Evolutionary conservation across 2,797 vertebrate genomes (phyloP).

Genomic region (Sebastes iracundus): DNA sequence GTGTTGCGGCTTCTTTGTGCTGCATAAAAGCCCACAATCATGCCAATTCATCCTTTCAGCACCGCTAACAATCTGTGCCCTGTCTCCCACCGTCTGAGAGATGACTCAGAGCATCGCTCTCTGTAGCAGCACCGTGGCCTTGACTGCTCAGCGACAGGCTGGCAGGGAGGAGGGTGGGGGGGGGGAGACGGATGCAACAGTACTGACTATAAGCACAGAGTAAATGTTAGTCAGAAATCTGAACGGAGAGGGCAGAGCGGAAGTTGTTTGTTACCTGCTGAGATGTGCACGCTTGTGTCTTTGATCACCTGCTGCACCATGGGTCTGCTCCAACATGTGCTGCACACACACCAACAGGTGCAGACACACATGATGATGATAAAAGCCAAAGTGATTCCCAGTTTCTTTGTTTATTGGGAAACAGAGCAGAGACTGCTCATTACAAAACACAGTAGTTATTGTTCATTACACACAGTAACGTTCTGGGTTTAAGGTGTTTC

Average conservation of each 20-base stretch:
- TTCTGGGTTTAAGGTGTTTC: neutral
- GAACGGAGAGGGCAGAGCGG: neutral
- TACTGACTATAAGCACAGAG: neutral
- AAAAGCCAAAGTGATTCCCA: slow-evolving; percentile 33
- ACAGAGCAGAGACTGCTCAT: neutral
- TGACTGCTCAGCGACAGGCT: slow-evolving; percentile 17
- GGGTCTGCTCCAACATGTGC: neutral
- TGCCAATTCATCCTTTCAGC: slow-evolving; percentile 39
- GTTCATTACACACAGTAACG: neutral
- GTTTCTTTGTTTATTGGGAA: slow-evolving; percentile 67
- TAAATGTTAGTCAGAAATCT: slow-evolving; percentile 5
- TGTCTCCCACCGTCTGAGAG: slow-evolving; percentile 47
- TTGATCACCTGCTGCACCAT: slow-evolving; percentile 39
- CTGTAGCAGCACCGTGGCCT: slow-evolving; percentile 9
- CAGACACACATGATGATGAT: neutral
- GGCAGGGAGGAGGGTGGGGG: neutral
- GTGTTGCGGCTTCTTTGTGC: slow-evolving; percentile 40
- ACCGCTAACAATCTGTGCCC: slow-evolving; percentile 26
- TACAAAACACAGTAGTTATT: slow-evolving; percentile 12
- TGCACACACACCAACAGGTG: neutral
- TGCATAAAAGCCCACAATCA: slow-evolving; percentile 62
- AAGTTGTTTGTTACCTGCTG: neutral
- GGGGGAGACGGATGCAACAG: neutral
- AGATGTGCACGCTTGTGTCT: slow-evolving; percentile 3
- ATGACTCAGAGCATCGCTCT: slow-evolving; percentile 67